Conservation (phyloP, 1,140 invertebrate species). For the Chionoecetes opilio region DNA sequence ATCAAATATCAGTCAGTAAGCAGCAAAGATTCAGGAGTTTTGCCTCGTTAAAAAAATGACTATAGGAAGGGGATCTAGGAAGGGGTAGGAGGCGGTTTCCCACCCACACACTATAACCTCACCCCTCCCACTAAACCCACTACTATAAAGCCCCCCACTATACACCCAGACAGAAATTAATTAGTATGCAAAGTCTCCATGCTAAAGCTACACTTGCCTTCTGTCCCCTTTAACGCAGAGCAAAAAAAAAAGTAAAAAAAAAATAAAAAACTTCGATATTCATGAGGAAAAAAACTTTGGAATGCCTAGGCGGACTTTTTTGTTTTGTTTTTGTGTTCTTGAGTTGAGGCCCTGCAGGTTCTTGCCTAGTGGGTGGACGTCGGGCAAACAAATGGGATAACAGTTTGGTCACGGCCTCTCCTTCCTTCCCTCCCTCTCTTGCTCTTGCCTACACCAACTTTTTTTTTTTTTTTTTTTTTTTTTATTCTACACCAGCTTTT, state of each 20-base stretch:
- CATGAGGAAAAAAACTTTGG: not conserved
- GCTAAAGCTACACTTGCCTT: not conserved
- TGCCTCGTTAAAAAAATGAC: too few species aligned
- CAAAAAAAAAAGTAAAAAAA: not conserved
- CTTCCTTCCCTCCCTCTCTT: not conserved
- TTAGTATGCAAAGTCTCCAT: not conserved
- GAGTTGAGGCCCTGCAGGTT: not conserved
- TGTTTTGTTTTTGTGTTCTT: too few species aligned
- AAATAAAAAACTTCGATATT: too few species aligned
- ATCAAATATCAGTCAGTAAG: too few species aligned
- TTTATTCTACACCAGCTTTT: not conserved
- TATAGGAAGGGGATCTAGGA: too few species aligned
- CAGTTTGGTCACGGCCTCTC: not conserved
- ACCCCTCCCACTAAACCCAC: too few species aligned
- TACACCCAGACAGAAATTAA: not conserved
- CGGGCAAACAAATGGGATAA: not conserved
- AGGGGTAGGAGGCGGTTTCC: too few species aligned
- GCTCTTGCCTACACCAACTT: not conserved
- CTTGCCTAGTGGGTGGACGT: not conserved
- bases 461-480: too few species aligned
- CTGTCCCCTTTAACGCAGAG: not conserved
- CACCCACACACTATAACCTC: too few species aligned
- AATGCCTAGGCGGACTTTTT: not conserved
- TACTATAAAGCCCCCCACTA: too few species aligned
- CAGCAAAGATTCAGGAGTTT: too few species aligned